These are phyloP conservation scores for Ophraella communa DNA, from an alignment of 2,888 invertebrate genomes.

Conservation along the genomic window DNA sequence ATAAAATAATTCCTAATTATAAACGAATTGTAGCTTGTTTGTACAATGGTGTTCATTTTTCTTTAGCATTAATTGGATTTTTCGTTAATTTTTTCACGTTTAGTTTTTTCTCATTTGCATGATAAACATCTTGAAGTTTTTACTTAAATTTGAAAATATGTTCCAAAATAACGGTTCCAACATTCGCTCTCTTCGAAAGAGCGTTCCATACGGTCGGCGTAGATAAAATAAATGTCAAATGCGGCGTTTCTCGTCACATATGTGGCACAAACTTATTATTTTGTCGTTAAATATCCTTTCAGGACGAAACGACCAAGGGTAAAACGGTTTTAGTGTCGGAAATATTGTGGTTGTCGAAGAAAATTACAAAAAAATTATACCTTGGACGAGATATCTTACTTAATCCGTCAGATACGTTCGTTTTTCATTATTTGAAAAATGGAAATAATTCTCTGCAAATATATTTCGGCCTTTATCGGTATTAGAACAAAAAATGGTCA, in stretches of 20 bases:
- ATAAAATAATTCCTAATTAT: too few relatives aligned
- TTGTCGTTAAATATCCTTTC: not conserved
- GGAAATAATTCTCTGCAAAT: too few relatives aligned
- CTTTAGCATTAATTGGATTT: too few relatives aligned
- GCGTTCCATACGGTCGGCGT: not conserved
- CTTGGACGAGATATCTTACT: not conserved
- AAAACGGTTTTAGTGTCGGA: not conserved
- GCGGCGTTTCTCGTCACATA: not conserved
- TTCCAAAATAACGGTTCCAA: not conserved
- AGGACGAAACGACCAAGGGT: not conserved
- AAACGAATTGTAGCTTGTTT: too few relatives aligned
- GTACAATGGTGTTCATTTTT: too few relatives aligned
- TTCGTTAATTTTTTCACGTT: too few relatives aligned
- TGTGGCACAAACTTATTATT: slow-evolving; percentile 1
- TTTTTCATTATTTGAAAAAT: too few relatives aligned
- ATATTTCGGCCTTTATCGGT: too few relatives aligned
- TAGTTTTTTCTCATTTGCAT: too few relatives aligned
- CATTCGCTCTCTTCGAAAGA: not conserved
- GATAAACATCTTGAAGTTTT: not conserved
- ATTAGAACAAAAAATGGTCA: too few relatives aligned
- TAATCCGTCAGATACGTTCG: not conserved
- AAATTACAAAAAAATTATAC: not conserved
- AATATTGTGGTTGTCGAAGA: not conserved
- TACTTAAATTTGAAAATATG: not conserved
- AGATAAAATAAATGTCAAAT: not conserved